These are phyloP conservation scores for Patiria pectinifera DNA, from an alignment of 53 echinoderm and acorn worm genomes.

Conservation along the genomic window DNA sequence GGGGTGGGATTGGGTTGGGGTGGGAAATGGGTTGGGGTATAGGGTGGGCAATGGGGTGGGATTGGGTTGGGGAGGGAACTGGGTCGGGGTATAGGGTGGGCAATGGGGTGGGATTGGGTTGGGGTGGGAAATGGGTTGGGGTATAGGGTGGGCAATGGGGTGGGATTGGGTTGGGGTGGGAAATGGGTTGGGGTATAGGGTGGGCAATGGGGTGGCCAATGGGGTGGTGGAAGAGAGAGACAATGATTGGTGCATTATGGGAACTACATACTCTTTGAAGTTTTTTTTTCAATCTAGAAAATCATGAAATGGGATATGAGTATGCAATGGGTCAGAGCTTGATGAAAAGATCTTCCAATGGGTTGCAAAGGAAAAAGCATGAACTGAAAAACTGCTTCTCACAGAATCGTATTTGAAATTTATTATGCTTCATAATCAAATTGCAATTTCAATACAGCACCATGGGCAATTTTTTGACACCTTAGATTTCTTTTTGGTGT, in stretches of 20 bases:
- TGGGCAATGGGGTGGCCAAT: neutral
- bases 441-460: too few relatives aligned
- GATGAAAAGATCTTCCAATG: neutral
- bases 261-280: neutral
- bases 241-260: slow-evolving; percentile 51
- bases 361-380: neutral
- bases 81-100: too few relatives aligned
- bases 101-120: too few relatives aligned
- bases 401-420: neutral
- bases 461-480: too few relatives aligned
- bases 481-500: too few relatives aligned
- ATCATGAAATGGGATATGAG: neutral
- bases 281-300: neutral
- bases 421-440: neutral
- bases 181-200: neutral
- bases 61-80: too few relatives aligned
- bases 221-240: neutral
- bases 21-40: too few relatives aligned
- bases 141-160: neutral
- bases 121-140: too few relatives aligned
- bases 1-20: neutral
- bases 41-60: too few relatives aligned
- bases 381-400: neutral
- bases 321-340: neutral
- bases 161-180: too few relatives aligned